These are phyloP conservation scores for Stigmatopora nigra DNA, from an alignment of 2,113 vertebrate species.

Conservation along the genomic window DNA sequence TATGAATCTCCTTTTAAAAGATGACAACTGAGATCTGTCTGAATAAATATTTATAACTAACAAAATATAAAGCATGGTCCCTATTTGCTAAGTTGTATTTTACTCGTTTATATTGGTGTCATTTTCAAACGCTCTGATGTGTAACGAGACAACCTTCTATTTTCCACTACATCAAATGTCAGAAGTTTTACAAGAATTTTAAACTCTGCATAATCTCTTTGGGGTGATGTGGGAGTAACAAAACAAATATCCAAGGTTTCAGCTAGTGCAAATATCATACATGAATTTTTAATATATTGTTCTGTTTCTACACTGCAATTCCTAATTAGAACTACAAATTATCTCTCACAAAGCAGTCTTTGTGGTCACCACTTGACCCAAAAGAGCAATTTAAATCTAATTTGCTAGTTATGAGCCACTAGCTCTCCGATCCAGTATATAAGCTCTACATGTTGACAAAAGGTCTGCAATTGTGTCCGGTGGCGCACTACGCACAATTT, in stretches of 20 bases:
- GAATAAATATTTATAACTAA: conserved; percentile 42
- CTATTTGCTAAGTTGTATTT: conserved; percentile 39
- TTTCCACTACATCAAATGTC: conserved; percentile 49
- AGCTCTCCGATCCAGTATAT: conserved; percentile 26
- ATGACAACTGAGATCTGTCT: conserved; percentile 50
- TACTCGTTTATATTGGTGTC: conserved; percentile 35
- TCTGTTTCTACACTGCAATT: conserved; percentile 62
- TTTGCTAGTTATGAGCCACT: conserved; percentile 60
- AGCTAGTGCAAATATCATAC: conserved; percentile 72
- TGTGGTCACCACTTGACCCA: conserved; percentile 59
- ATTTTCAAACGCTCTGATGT: conserved; percentile 36
- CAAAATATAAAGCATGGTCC: conserved; percentile 41
- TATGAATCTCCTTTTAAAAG: conserved; percentile 54
- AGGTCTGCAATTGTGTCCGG: conserved; percentile 10
- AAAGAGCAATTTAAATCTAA: conserved; percentile 66
- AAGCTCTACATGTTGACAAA: conserved; percentile 23
- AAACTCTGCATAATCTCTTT: conserved; percentile 53
- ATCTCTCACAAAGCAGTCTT: conserved; percentile 55
- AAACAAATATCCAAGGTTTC: conserved; percentile 55
- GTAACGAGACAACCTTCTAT: conserved; percentile 36
- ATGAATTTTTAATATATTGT: conserved; percentile 70
- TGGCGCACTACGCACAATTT: conserved; percentile 10
- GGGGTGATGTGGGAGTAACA: conserved; percentile 60
- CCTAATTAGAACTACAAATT: conserved; percentile 69
- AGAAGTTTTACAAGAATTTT: conserved; percentile 60